Evolutionary conservation across 2,797 vertebrate genomes (phyloP), one percentile per base, ranked within the genome.

Genomic region (Gambelia wislizenii): DNA sequence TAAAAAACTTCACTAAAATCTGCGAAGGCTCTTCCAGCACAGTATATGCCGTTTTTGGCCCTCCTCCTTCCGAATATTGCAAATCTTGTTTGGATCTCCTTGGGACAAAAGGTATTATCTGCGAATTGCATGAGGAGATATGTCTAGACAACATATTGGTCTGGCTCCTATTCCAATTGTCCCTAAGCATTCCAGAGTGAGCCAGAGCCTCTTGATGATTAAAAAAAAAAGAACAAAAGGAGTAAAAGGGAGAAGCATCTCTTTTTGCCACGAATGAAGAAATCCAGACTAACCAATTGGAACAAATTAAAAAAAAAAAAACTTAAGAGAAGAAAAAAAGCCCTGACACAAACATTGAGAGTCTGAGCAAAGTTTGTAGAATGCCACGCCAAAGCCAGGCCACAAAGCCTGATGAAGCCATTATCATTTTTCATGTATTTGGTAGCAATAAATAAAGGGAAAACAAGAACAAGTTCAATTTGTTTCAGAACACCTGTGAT

Each of bases 401-500:
- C 75, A 79, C 76, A 61, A 67, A 67, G 10, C 64, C 64, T 33
- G 27, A 10, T 30, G 22, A 61, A 67, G 64, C 64, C 9, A n/a
- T 30, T 92, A 89, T 83, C 1, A 9, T 0, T 22, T 49, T 74
- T 61, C 25, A 49, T n/a, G 81, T 87, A 67, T 85, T 90, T 85
- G 89, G 88, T 39, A 90, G 82, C 59, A 91, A 91, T 82, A 92
- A 89, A 93, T 87, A 92, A 90, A 74, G 91, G 83, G 85, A 89
- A 84, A 93, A 92, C 49, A 93, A 83, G 90, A 88, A n/a, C 4
- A 90, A 83, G 86, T 86, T 83, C 86, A 89, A 92, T 91, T 93
- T 93, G 91, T 92, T 91, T 88, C 69, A 81, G 87, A 94, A 95
- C 94, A 95, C 95, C 94, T 96, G 95, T 90, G 90, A 95, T 93